Conservation (phyloP, 2,113 vertebrate species). For the Bungarus multicinctus region DNA sequence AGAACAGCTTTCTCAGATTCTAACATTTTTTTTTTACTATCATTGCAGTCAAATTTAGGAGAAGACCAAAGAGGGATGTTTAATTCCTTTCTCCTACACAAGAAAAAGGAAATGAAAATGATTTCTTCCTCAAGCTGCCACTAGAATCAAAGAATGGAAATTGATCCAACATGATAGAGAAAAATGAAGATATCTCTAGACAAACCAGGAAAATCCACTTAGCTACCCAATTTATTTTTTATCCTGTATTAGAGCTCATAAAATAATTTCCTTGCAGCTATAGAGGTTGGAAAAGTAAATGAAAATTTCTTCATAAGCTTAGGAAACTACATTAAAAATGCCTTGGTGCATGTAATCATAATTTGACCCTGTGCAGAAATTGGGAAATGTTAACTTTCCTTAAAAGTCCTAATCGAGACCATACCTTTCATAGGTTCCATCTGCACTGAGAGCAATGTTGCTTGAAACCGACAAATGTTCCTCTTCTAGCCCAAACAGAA, state of each 20-base stretch:
- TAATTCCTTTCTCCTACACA: neutral
- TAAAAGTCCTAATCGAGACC: neutral
- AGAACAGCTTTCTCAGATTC: neutral
- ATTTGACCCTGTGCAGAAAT: neutral
- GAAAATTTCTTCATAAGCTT: neutral
- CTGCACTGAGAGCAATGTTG: neutral
- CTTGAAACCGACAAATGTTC: neutral
- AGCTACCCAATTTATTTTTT: neutral
- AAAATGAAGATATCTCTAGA: neutral
- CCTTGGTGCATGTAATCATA: neutral
- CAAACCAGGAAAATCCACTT: neutral
- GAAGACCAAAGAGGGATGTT: neutral
- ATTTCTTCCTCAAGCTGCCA: neutral
- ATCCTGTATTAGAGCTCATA: neutral
- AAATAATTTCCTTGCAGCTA: neutral
- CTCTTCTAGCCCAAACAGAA: neutral
- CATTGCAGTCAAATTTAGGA: neutral
- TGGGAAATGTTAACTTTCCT: neutral
- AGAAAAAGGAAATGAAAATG: neutral
- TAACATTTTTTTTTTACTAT: neutral
- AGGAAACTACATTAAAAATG: neutral
- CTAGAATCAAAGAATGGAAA: neutral
- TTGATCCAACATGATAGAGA: neutral
- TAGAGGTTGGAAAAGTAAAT: no score
- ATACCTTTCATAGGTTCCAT: neutral